Evolutionary conservation across 2,888 invertebrate species (phyloP).

Genomic region (Pristionchus fissidentatus): DNA sequence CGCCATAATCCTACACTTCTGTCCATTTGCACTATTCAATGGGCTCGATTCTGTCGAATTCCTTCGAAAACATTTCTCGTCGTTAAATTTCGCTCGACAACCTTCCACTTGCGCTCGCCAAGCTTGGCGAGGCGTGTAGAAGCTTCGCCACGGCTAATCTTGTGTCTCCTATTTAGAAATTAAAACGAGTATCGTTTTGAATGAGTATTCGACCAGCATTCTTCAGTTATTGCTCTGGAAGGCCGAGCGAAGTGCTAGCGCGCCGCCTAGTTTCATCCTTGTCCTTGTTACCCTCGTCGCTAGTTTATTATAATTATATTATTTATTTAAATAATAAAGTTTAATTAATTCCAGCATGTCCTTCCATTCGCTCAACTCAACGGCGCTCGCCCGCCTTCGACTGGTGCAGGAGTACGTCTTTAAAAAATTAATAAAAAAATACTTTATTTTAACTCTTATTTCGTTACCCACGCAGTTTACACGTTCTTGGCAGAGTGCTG

Average conservation of each 20-base stretch:
- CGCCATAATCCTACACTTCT: no score
- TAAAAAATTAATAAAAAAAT: background rate
- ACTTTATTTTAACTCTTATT: background rate
- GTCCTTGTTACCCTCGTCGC: background rate
- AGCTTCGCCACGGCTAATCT: background rate
- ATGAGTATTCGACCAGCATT: background rate
- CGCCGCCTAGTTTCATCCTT: background rate
- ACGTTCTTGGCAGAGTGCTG: no score
- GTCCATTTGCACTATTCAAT: no score
- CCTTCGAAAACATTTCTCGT: no score
- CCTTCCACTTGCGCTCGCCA: no score
- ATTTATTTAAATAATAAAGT: no score
- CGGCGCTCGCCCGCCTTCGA: conserved; percentile 30
- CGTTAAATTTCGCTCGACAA: no score
- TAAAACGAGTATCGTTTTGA: background rate
- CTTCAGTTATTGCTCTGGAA: background rate
- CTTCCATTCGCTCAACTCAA: conserved; percentile 1
- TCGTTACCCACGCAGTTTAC: no score
- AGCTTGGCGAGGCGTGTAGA: background rate
- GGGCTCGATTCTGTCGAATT: no score
- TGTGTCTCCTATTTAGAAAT: background rate
- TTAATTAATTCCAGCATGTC: background rate
- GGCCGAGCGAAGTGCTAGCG: no score
- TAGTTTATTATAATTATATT: background rate
- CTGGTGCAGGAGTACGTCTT: background rate